Percentiles rank a stretch among this genome's conserved stretches.
Evolutionary conservation across 2,797 vertebrate genomes (phyloP).

Genomic region (Oryzias sinensis): DNA sequence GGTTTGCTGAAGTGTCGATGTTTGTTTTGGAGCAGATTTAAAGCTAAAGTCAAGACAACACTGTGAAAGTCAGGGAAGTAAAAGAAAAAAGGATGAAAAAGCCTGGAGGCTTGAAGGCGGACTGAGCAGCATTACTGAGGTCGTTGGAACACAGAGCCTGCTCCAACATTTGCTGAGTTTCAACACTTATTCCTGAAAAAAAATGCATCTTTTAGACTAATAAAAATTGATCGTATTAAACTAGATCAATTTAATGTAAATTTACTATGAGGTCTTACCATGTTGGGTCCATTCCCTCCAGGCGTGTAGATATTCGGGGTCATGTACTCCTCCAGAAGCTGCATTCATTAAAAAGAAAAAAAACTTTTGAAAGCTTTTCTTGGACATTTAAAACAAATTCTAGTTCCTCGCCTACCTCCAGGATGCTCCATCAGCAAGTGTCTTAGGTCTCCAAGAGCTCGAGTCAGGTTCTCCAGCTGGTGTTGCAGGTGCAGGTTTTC

Average conservation of each 20-base stretch:
- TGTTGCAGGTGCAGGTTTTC: constrained; percentile 75
- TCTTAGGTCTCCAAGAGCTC: constrained; percentile 70
- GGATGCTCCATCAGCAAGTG: constrained; percentile 70
- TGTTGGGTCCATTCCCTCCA: constrained; percentile 72
- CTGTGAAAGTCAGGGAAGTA: constrained; percentile 59
- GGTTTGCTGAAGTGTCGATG: too few species aligned
- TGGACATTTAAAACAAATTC: neutral
- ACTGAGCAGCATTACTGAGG: constrained; percentile 39
- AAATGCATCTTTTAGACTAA: neutral
- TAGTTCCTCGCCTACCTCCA: constrained; percentile 56
- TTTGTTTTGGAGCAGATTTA: too few species aligned
- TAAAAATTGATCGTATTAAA: neutral
- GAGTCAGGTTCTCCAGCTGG: constrained; percentile 74
- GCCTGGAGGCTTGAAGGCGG: constrained; percentile 16
- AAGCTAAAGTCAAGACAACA: constrained; percentile 42
- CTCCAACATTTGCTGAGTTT: constrained; percentile 65
- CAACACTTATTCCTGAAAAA: constrained; percentile 59
- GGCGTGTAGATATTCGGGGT: constrained; percentile 47
- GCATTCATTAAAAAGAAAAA: constrained; percentile 23
- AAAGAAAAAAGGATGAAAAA: constrained; percentile 36
- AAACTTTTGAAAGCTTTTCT: neutral
- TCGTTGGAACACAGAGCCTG: constrained; percentile 64
- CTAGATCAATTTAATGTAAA: neutral
- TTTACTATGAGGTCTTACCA: constrained; percentile 41
- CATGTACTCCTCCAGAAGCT: constrained; percentile 38